These are phyloP conservation scores for Fragum fragum DNA, from an alignment of 2,888 invertebrate species.

Conservation along the genomic window DNA sequence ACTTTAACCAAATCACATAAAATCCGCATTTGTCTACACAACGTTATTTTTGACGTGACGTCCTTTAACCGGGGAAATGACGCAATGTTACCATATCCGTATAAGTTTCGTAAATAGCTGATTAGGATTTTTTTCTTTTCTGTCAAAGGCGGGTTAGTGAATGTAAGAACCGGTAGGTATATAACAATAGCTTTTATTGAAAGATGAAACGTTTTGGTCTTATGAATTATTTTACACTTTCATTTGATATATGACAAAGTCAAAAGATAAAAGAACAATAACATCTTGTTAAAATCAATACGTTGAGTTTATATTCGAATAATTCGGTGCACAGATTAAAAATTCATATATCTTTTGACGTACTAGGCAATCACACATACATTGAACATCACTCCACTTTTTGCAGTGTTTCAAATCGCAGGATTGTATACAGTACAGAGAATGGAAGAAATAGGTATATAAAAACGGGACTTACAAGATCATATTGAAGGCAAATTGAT, in stretches of 20 bases:
- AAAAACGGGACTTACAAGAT: conserved; percentile 29
- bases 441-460: conserved; percentile 31
- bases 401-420: neutral
- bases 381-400: conserved; percentile 13
- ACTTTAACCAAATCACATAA: too few relatives aligned
- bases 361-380: conserved; percentile 23
- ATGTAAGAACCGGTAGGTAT: too few relatives aligned
- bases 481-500: conserved; percentile 22
- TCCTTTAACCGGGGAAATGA: too few relatives aligned
- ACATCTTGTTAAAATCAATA: neutral
- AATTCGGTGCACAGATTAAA: neutral
- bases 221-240: conserved; percentile 12
- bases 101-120: too few relatives aligned
- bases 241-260: conserved; percentile 11
- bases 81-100: too few relatives aligned
- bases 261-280: conserved; percentile 26
- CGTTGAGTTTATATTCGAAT: neutral
- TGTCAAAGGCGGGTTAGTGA: too few relatives aligned
- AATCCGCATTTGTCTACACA: too few relatives aligned
- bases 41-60: too few relatives aligned
- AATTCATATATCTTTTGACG: conserved; percentile 28
- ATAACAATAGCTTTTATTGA: too few relatives aligned
- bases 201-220: too few relatives aligned
- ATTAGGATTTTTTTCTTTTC: too few relatives aligned
- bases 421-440: conserved; percentile 26